A percentile compares a stretch with the other conserved stretches of the same genome.
phyloP scores from a whole-genome alignment of 1,140 invertebrate genomes.

The Acromyrmex echinatior region DNA sequence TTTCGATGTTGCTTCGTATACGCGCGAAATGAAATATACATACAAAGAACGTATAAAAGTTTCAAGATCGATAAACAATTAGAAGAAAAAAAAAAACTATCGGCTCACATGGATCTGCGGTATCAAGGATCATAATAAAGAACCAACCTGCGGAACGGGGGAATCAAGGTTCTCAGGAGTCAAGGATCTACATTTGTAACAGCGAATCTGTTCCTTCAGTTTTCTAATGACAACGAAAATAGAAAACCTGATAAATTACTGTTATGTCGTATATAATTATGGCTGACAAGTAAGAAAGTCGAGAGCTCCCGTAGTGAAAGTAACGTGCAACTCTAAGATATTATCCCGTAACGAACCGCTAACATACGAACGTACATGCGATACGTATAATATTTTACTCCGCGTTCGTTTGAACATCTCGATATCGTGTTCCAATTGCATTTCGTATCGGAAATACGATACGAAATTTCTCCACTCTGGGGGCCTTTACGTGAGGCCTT shows the following conservation, averaged over 20 bases:
- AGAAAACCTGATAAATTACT: not conserved
- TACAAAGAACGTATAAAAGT: not conserved
- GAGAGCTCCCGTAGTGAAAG: constrained; percentile 51
- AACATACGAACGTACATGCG: not conserved
- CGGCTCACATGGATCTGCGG: not conserved
- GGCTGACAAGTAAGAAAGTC: constrained; percentile 31
- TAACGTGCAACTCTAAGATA: constrained; percentile 13
- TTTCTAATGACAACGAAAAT: not conserved
- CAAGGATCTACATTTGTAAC: not conserved
- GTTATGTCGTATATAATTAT: constrained; percentile 22
- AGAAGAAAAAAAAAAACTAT: not conserved
- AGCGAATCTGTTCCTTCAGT: not conserved
- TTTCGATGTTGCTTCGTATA: not conserved
- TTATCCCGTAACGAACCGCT: constrained; percentile 5
- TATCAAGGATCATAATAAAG: not conserved
- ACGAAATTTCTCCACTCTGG: not conserved
- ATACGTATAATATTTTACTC: constrained; percentile 24
- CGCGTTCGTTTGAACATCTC: not conserved
- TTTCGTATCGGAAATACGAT: not conserved
- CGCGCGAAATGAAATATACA: not conserved
- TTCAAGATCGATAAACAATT: not conserved
- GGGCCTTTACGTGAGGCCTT: not conserved
- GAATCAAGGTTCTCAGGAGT: not conserved
- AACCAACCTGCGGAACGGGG: not conserved
- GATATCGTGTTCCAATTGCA: not conserved